phyloP scores from a whole-genome alignment of 2,888 invertebrate species.

The Lithophane leautieri region DNA sequence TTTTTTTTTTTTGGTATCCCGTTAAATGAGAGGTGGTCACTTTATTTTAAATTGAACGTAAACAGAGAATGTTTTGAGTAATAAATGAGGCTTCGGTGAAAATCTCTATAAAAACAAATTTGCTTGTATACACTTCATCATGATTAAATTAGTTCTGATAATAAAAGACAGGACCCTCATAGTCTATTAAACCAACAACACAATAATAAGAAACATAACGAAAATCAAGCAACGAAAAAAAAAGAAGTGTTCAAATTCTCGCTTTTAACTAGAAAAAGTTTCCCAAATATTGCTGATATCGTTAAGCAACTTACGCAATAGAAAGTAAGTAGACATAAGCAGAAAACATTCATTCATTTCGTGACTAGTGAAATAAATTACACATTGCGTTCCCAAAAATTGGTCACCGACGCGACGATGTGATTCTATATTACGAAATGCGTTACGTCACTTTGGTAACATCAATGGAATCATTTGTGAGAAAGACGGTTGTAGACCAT shows the following conservation, averaged over 20 bases:
- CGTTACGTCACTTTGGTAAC: conserved; percentile 64
- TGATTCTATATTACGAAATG: conserved; percentile 67
- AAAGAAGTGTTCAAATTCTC: not conserved
- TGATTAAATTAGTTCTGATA: not conserved
- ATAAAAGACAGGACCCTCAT: not conserved
- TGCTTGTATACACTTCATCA: not conserved
- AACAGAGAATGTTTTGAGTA: conserved; percentile 14
- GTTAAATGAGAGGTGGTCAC: conserved; percentile 20
- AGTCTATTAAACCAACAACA: not conserved
- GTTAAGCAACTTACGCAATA: conserved; percentile 48
- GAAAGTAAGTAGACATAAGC: conserved; percentile 54
- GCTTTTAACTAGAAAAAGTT: conserved; percentile 8
- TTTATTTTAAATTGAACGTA: conserved; percentile 28
- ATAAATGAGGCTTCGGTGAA: conserved; percentile 1
- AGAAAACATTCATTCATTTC: conserved; percentile 61
- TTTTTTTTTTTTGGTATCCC: conserved; percentile 13
- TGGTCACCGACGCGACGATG: conserved; percentile 65
- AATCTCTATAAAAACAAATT: conserved; percentile 3
- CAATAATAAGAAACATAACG: not conserved
- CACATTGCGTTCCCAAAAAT: conserved; percentile 69
- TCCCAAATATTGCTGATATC: conserved; percentile 36
- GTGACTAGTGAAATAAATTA: conserved; percentile 73
- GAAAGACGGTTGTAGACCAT: conserved; percentile 32
- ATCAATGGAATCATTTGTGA: conserved; percentile 56
- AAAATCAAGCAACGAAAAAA: not conserved